Conservation (phyloP, 2,888 invertebrate genomes). For the Melinopterus prodromus region DNA sequence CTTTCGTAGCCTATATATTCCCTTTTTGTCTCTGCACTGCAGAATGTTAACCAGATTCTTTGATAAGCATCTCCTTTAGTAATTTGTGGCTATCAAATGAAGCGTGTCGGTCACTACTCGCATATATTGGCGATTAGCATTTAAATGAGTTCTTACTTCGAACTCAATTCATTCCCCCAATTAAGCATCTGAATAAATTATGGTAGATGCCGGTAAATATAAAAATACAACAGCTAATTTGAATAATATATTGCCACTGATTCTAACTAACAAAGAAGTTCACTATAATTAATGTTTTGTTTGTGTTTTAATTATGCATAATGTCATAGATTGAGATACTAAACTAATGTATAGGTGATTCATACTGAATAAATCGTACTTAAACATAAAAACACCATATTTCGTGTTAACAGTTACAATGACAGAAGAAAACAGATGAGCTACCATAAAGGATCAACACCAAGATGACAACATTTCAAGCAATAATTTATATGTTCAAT, state of each 20-base stretch:
- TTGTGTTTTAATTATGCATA: too few relatives aligned
- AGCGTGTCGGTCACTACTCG: not conserved
- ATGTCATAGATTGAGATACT: too few relatives aligned
- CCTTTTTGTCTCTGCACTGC: not conserved
- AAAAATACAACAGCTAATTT: not conserved
- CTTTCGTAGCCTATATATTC: not conserved
- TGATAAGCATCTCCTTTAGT: not conserved
- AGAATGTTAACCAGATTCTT: not conserved
- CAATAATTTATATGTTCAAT: too few relatives aligned
- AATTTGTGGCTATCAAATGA: not conserved
- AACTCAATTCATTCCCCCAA: not conserved
- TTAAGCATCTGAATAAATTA: not conserved
- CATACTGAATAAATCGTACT: too few relatives aligned
- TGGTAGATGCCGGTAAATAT: not conserved
- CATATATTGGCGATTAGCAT: not conserved
- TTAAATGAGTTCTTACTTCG: not conserved
- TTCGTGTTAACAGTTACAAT: too few relatives aligned
- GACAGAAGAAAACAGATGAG: too few relatives aligned
- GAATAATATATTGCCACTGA: not conserved
- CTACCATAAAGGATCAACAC: too few relatives aligned
- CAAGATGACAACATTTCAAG: too few relatives aligned
- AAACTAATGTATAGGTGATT: too few relatives aligned
- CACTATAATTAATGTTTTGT: not conserved
- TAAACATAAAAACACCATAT: too few relatives aligned
- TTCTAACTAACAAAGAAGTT: not conserved